Percentiles rank a stretch among this genome's conserved stretches.
These are phyloP conservation scores for Centroberyx gerrardi DNA, from an alignment of 2,797 vertebrate species.

Conservation along the genomic window DNA sequence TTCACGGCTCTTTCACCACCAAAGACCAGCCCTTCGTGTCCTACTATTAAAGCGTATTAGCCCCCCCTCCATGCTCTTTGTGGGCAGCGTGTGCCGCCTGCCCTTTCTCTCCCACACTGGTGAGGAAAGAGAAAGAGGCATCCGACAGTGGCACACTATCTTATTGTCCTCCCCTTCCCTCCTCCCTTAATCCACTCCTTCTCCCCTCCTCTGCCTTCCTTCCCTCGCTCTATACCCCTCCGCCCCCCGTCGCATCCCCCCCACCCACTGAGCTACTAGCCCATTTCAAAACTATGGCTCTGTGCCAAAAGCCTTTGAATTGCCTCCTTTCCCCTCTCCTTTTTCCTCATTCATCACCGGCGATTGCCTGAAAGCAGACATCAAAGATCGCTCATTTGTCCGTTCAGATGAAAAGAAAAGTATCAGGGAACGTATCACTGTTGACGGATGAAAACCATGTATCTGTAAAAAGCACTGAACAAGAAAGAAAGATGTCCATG, in stretches of 20 bases:
- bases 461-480: too few relatives aligned
- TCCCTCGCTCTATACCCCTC: conserved; percentile 1
- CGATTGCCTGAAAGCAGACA: conserved; percentile 57
- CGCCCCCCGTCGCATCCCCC: neutral
- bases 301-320: conserved; percentile 37
- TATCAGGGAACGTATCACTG: neutral
- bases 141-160: conserved; percentile 38
- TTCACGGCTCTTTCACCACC: conserved; percentile 36
- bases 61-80: conserved; percentile 44
- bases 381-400: conserved; percentile 45
- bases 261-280: conserved; percentile 31
- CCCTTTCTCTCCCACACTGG: neutral
- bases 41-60: conserved; percentile 33
- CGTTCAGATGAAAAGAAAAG: conserved; percentile 6
- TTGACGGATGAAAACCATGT: conserved; percentile 2
- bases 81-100: conserved; percentile 59
- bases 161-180: conserved; percentile 43
- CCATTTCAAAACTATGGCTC: conserved; percentile 21
- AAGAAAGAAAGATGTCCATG: too few relatives aligned
- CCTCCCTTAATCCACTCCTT: conserved; percentile 44
- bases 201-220: neutral
- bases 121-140: conserved; percentile 16
- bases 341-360: conserved; percentile 49
- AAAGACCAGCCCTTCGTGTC: conserved; percentile 31
- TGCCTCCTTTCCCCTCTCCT: conserved; percentile 15